A percentile compares a stretch with the other conserved stretches of the same genome.
These are phyloP conservation scores for Thalassoma bifasciatum DNA, from an alignment of 2,113 vertebrate species.

Conservation along the genomic window DNA sequence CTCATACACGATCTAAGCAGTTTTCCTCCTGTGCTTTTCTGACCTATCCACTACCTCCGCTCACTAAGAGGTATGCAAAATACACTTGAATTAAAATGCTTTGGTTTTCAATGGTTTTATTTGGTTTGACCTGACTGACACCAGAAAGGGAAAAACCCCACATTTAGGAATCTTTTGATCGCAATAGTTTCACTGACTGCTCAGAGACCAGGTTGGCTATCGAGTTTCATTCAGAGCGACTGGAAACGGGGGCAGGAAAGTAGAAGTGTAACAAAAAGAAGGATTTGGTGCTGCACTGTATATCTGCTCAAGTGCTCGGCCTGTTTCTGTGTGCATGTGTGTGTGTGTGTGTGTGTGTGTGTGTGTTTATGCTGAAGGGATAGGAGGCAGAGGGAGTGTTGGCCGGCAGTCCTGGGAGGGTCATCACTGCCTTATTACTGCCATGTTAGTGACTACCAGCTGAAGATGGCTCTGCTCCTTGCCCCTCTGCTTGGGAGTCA, in stretches of 20 bases:
- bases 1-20: too few species aligned
- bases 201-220: neutral
- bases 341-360: conserved; percentile 9
- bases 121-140: too few species aligned
- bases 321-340: conserved; percentile 47
- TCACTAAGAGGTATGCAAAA: too few species aligned
- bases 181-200: conserved; percentile 1
- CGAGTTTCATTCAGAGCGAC: conserved; percentile 20
- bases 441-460: conserved; percentile 77
- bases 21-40: too few species aligned
- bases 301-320: conserved; percentile 27
- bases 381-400: conserved; percentile 58
- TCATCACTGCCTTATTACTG: conserved; percentile 78
- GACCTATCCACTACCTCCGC: too few species aligned
- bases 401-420: conserved; percentile 71
- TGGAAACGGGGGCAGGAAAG: conserved; percentile 12
- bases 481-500: conserved; percentile 72
- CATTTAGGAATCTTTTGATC: too few species aligned
- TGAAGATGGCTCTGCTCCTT: conserved; percentile 77
- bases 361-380: conserved; percentile 51
- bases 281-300: conserved; percentile 25
- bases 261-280: conserved; percentile 29
- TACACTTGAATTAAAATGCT: too few species aligned
- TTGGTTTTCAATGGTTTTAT: too few species aligned
- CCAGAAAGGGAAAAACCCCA: too few species aligned